phyloP scores from a whole-genome alignment of 2,113 vertebrate species.

The Theropithecus gelada region DNA sequence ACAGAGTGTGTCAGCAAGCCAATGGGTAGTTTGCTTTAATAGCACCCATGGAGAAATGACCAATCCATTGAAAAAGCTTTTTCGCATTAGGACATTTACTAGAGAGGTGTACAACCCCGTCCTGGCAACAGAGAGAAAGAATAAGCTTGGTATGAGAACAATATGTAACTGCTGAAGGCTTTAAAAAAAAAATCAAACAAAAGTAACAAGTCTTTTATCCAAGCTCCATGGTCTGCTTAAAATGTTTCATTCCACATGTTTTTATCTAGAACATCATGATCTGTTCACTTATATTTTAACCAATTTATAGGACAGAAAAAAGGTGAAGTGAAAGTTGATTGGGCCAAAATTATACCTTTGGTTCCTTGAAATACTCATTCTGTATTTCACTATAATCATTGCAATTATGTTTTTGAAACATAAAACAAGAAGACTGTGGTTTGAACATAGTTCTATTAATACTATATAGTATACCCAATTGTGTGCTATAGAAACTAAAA shows the following conservation, averaged over 20 bases:
- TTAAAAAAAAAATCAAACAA: neutral
- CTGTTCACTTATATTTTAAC: constrained; percentile 56
- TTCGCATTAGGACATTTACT: neutral
- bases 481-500: neutral
- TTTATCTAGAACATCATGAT: constrained; percentile 50
- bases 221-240: neutral
- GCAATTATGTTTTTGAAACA: constrained; percentile 9
- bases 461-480: neutral
- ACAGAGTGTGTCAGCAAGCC: neutral
- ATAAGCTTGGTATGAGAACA: neutral
- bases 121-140: neutral
- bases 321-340: constrained; percentile 15
- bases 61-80: neutral
- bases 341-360: constrained; percentile 45
- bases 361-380: constrained; percentile 35
- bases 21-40: neutral
- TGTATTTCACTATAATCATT: neutral
- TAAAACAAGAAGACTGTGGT: neutral
- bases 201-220: neutral
- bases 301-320: constrained; percentile 42
- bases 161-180: neutral
- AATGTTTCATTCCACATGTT: neutral
- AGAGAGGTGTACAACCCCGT: neutral
- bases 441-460: neutral
- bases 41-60: neutral